These are phyloP conservation scores for Drosophila navojoa DNA, from an alignment of 1,140 invertebrate genomes.

Conservation along the genomic window DNA sequence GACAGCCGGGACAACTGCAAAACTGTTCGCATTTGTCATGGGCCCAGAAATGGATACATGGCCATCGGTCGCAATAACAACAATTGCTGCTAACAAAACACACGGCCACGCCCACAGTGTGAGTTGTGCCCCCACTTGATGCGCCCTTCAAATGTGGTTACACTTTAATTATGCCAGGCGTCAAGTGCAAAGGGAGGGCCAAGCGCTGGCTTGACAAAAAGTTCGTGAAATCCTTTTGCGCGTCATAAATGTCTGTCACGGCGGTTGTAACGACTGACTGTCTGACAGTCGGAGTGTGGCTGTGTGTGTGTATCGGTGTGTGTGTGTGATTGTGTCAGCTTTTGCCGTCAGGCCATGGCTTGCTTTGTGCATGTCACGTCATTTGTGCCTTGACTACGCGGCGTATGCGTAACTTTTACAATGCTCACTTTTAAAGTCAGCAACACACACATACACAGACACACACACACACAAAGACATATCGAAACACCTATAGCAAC, in stretches of 20 bases:
- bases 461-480: no score
- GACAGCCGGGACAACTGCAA: constrained; percentile 11
- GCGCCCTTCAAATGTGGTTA: constrained; percentile 57
- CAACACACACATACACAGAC: not conserved
- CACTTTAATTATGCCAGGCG: constrained; percentile 76
- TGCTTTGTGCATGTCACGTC: constrained; percentile 20
- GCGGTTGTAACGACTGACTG: constrained; percentile 23
- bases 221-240: constrained; percentile 27
- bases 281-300: not conserved
- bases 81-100: constrained; percentile 7
- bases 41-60: constrained; percentile 18
- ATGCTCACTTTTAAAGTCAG: not conserved
- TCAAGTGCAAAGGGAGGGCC: constrained; percentile 58
- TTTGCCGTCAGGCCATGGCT: constrained; percentile 19
- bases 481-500: not conserved
- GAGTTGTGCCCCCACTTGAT: not conserved
- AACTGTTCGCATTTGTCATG: constrained; percentile 25
- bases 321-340: constrained; percentile 6
- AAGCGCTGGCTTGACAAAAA: constrained; percentile 43
- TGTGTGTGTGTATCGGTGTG: not conserved
- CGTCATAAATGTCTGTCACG: constrained; percentile 45
- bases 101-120: constrained; percentile 23
- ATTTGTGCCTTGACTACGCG: constrained; percentile 18
- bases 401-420: constrained; percentile 39
- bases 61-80: constrained; percentile 17